phyloP scores from a whole-genome alignment of 1,140 invertebrate species.

The Stegodyphus dumicola region DNA sequence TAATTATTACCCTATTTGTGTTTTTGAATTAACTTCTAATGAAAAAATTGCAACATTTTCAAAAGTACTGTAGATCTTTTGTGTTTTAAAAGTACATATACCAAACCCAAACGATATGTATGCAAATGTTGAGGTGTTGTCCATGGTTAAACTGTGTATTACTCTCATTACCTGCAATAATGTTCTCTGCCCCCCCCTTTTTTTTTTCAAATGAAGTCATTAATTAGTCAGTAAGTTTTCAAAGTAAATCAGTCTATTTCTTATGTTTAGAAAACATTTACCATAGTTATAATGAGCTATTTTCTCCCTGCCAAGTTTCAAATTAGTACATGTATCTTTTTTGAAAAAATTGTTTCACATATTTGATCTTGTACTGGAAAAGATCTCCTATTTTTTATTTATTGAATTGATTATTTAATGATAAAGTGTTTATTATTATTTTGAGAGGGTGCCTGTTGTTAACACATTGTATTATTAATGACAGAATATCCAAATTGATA shows the following conservation, averaged over 20 bases:
- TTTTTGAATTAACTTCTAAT: background rate
- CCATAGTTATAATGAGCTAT: background rate
- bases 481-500: too few relatives aligned
- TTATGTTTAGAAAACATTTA: background rate
- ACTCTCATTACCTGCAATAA: background rate
- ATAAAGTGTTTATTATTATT: too few relatives aligned
- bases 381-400: too few relatives aligned
- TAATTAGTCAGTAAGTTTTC: background rate
- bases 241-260: background rate
- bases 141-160: too few relatives aligned
- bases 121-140: background rate
- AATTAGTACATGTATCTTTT: background rate
- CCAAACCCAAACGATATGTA: background rate
- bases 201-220: background rate
- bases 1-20: background rate
- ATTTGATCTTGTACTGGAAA: background rate
- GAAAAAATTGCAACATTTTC: background rate
- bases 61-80: background rate
- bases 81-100: background rate
- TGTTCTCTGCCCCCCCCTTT: background rate
- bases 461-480: too few relatives aligned
- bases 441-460: too few relatives aligned
- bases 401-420: too few relatives aligned
- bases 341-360: background rate
- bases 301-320: background rate